A percentile compares a stretch with the other conserved stretches of the same genome.
These are phyloP conservation scores for Octodon degus DNA, from an alignment of 2,113 vertebrate species.

Conservation along the genomic window DNA sequence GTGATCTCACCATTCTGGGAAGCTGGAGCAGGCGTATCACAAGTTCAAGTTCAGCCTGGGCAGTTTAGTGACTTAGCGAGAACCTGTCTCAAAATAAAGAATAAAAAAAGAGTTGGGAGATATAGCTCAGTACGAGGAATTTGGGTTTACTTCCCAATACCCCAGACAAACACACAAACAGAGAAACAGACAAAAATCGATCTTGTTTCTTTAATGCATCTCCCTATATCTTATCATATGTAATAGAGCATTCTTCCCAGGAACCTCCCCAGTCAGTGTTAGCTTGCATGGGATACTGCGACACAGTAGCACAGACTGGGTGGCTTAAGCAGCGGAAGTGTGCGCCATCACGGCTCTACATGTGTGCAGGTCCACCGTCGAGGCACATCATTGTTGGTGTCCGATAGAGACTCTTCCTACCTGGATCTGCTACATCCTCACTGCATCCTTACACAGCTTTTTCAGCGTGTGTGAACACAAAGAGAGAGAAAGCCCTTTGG, in stretches of 20 bases:
- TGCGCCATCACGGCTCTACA: not conserved
- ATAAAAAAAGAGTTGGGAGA: not conserved
- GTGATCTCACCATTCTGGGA: not conserved
- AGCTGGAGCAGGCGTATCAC: not conserved
- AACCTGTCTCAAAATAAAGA: not conserved
- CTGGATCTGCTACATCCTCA: not conserved
- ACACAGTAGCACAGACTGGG: no score
- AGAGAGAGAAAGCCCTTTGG: not conserved
- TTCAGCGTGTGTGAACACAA: not conserved
- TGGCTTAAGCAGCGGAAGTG: not conserved
- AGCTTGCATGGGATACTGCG: not conserved
- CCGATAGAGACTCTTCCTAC: not conserved
- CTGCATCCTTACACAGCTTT: not conserved
- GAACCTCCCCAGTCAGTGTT: not conserved
- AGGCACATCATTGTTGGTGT: not conserved
- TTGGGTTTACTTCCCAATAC: not conserved
- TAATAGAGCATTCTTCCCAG: not conserved
- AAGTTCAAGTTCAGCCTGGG: not conserved
- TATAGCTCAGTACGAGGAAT: not conserved
- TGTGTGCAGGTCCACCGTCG: not conserved
- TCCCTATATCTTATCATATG: not conserved
- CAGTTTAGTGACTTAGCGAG: not conserved
- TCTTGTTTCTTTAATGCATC: not conserved
- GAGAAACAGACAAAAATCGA: not conserved
- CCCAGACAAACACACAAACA: not conserved